phyloP scores from a whole-genome alignment of 2,113 vertebrate species.

The Lates calcarifer region DNA sequence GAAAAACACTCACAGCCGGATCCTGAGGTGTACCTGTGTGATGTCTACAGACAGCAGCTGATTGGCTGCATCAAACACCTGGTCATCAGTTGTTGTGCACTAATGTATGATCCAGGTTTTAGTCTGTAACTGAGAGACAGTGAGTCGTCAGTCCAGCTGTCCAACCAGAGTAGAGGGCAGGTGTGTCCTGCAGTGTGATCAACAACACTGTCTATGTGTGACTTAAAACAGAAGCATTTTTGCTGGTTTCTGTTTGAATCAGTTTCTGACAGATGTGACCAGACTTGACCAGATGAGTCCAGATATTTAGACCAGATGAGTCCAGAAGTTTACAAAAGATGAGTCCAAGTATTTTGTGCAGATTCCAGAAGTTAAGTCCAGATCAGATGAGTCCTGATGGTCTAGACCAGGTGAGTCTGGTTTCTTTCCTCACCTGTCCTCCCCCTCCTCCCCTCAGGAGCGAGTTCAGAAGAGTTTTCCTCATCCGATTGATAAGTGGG shows the following conservation, averaged over 20 bases:
- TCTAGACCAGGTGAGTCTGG: neutral
- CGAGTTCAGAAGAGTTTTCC: constrained; percentile 97
- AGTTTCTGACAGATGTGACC: too few species aligned
- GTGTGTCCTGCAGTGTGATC: constrained; percentile 15
- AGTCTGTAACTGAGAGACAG: too few species aligned
- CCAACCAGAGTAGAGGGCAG: constrained; percentile 15
- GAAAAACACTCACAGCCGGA: neutral
- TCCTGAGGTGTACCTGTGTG: neutral
- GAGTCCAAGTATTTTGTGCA: too few species aligned
- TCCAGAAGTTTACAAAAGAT: too few species aligned
- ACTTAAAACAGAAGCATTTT: neutral
- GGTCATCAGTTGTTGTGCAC: neutral
- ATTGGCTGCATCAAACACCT: neutral
- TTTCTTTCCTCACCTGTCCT: neutral
- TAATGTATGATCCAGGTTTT: neutral
- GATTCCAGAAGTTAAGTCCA: too few species aligned
- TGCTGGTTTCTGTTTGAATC: neutral
- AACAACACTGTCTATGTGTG: neutral
- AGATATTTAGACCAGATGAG: neutral
- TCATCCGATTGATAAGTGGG: constrained; percentile 98
- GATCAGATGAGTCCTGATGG: neutral
- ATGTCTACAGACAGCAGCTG: neutral
- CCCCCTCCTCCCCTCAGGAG: constrained; percentile 81
- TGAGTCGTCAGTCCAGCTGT: neutral
- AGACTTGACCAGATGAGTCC: too few species aligned